These are phyloP conservation scores for Neotoxoptera formosana DNA, from an alignment of 1,140 invertebrate species.

Conservation along the genomic window DNA sequence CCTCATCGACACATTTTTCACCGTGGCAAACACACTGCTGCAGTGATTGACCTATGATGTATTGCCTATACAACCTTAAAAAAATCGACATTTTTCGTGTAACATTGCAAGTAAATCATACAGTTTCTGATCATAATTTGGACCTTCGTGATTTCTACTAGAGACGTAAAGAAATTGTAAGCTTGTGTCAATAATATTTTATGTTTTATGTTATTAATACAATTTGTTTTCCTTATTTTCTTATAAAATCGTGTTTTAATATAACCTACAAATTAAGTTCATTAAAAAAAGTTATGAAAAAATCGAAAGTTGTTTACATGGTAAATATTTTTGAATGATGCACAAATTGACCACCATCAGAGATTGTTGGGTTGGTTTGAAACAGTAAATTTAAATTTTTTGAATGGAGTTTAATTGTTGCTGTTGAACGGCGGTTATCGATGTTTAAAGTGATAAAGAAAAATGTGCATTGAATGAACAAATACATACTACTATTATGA, in stretches of 20 bases:
- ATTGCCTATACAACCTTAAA: not conserved
- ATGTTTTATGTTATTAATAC: not conserved
- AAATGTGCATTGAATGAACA: not conserved
- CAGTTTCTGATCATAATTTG: not conserved
- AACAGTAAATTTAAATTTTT: not conserved
- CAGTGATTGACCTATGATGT: not conserved
- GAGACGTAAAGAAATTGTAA: not conserved
- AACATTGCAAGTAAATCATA: too few relatives aligned
- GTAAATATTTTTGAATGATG: not conserved
- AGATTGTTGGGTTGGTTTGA: not conserved
- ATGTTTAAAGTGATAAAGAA: not conserved
- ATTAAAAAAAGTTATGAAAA: too few relatives aligned
- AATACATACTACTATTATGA: not conserved
- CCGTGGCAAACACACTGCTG: too few relatives aligned
- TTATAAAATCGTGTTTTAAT: not conserved
- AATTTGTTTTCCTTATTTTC: not conserved
- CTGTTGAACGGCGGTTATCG: not conserved
- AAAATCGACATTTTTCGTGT: not conserved
- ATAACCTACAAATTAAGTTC: too few relatives aligned
- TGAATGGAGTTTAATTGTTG: not conserved
- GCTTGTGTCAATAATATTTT: not conserved
- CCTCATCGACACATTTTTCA: not conserved
- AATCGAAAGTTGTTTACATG: not conserved
- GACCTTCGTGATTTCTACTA: not conserved
- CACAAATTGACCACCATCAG: not conserved